phyloP scores from a whole-genome alignment of 2,797 vertebrate genomes.

The Delichon dasypus region DNA sequence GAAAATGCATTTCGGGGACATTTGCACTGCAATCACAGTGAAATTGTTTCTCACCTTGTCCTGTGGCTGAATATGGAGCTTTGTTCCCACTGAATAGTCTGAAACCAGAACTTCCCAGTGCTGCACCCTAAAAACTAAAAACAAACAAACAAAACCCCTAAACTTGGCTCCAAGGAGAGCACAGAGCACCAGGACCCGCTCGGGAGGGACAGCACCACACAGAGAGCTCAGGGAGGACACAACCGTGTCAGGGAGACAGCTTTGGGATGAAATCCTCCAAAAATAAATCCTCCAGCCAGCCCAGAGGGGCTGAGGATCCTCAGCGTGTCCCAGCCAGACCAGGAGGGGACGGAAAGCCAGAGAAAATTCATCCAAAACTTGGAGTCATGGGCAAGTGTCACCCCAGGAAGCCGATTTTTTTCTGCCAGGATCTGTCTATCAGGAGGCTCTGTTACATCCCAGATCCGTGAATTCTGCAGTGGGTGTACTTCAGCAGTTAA shows the following conservation, averaged over 20 bases:
- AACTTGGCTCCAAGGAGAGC: background rate
- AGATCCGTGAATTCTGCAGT: background rate
- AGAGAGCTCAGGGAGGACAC: background rate
- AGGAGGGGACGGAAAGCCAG: background rate
- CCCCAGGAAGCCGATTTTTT: background rate
- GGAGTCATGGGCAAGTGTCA: background rate
- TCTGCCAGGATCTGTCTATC: background rate
- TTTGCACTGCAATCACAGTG: background rate
- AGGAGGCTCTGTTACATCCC: background rate
- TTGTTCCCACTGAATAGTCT: background rate
- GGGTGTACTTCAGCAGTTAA: background rate
- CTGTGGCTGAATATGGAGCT: background rate
- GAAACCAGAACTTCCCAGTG: background rate
- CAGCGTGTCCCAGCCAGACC: background rate
- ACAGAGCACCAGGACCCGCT: background rate
- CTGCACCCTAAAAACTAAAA: background rate
- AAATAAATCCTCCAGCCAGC: background rate
- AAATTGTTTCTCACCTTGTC: background rate
- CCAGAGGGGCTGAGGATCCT: background rate
- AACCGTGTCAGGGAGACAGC: rapidly evolving
- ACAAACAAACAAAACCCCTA: background rate
- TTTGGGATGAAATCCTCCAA: background rate
- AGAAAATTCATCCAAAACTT: background rate
- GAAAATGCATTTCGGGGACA: background rate
- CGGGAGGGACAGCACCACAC: background rate